Evolutionary conservation across 2,888 invertebrate genomes (phyloP).

Genomic region (Agriopis marginaria): DNA sequence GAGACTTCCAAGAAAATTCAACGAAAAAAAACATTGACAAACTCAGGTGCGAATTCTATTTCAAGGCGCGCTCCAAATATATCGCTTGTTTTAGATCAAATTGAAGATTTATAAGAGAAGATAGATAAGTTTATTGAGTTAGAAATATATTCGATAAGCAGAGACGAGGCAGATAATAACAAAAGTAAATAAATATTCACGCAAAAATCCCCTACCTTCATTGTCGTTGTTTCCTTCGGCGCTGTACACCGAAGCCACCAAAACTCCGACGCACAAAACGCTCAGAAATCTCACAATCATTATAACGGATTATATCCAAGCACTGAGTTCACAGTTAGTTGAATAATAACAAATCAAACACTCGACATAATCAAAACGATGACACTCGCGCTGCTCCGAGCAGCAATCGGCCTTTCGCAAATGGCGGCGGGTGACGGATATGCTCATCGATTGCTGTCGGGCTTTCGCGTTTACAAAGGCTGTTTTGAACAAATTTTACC

Average conservation of each 20-base stretch:
- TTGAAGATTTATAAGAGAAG: conserved; percentile 1
- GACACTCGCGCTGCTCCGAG: conserved; percentile 77
- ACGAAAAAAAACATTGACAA: conserved; percentile 26
- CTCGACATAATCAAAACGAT: conserved; percentile 81
- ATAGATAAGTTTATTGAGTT: conserved; percentile 9
- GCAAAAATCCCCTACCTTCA: conserved; percentile 74
- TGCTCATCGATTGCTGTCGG: conserved; percentile 83
- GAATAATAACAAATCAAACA: conserved; percentile 77
- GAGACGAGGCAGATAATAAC: conserved; percentile 17
- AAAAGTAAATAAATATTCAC: conserved; percentile 66
- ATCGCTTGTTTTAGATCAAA: background rate
- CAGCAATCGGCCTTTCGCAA: conserved; percentile 83
- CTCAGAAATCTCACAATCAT: conserved; percentile 86
- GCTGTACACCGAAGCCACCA: conserved; percentile 79
- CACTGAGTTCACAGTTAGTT: conserved; percentile 79
- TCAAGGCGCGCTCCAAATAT: background rate
- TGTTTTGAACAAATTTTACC: conserved; percentile 36
- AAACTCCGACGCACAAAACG: conserved; percentile 82
- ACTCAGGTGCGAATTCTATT: conserved; percentile 15
- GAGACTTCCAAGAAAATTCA: conserved; percentile 15
- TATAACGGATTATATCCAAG: conserved; percentile 73
- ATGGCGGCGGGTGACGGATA: conserved; percentile 86
- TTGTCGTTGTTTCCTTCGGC: conserved; percentile 82
- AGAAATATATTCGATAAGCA: conserved; percentile 8
- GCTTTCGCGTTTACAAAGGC: conserved; percentile 68